Evolutionary conservation across 2,888 invertebrate species (phyloP).

Genomic region (Eustalomyia histrio): DNA sequence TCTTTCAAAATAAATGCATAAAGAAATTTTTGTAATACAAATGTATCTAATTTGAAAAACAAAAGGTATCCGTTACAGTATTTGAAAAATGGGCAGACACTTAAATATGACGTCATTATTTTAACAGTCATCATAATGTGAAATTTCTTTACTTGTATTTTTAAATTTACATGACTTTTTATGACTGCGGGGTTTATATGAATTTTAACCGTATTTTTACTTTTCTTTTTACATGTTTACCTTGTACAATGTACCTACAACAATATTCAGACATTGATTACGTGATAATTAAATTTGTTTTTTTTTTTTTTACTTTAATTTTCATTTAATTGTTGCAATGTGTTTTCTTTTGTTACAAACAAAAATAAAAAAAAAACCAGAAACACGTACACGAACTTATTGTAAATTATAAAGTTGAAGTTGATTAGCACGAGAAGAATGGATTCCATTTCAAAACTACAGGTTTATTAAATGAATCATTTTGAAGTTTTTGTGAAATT

Average conservation of each 20-base stretch:
- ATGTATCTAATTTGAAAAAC: constrained; percentile 16
- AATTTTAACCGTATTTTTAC: constrained; percentile 34
- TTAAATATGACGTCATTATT: constrained; percentile 47
- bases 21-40: constrained; percentile 3
- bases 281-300: constrained; percentile 53
- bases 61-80: neutral
- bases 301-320: constrained; percentile 43
- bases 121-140: constrained; percentile 16
- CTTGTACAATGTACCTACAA: constrained; percentile 30
- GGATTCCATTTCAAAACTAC: constrained; percentile 31
- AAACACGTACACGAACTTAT: constrained; percentile 55
- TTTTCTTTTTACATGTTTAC: constrained; percentile 40
- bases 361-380: constrained; percentile 18
- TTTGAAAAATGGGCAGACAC: too few species aligned
- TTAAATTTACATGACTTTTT: constrained; percentile 27
- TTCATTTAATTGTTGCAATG: constrained; percentile 51
- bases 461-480: constrained; percentile 36
- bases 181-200: neutral
- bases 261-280: constrained; percentile 55
- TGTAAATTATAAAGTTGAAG: constrained; percentile 50
- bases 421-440: constrained; percentile 53
- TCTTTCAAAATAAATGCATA: neutral
- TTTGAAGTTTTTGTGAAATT: constrained; percentile 35
- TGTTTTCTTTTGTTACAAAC: constrained; percentile 41
- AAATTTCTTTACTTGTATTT: constrained; percentile 12